A percentile compares a stretch with the other conserved stretches of the same genome.
Conservation (phyloP, 2,113 vertebrate species). For the Ranitomeya variabilis region DNA sequence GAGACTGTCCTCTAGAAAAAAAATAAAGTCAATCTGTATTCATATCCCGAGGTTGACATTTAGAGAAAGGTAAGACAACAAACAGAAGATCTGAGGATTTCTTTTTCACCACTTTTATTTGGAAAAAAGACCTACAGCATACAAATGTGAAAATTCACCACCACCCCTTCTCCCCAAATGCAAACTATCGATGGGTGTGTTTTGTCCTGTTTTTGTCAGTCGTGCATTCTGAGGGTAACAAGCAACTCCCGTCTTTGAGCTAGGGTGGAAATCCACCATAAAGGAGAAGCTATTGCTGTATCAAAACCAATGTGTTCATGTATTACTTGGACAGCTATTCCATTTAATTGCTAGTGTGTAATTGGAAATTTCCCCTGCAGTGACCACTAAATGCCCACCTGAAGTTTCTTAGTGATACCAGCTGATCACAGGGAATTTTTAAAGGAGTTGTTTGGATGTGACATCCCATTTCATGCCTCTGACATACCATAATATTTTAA, state of each 20-base stretch:
- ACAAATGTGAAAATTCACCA: neutral
- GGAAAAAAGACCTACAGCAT: neutral
- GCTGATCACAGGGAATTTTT: neutral
- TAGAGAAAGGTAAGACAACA: constrained; percentile 61
- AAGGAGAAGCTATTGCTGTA: neutral
- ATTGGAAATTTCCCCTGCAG: neutral
- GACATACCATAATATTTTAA: neutral
- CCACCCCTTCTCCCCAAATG: neutral
- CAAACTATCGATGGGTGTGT: neutral
- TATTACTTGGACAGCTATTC: neutral
- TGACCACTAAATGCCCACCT: neutral
- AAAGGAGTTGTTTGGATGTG: neutral
- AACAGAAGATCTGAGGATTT: neutral
- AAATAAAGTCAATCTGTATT: constrained; percentile 58
- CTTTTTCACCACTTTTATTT: neutral
- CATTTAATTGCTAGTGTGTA: neutral
- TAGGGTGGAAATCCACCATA: neutral
- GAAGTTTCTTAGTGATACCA: rapidly evolving
- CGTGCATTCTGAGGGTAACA: neutral
- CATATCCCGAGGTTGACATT: constrained; percentile 23
- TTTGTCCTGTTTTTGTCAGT: neutral
- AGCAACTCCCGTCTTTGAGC: neutral
- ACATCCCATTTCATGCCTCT: neutral
- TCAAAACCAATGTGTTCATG: neutral
- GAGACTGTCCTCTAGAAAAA: constrained; percentile 78